Conservation (phyloP, 35 echinoderm and acorn worm genomes). For the Strongylocentrotus purpuratus region DNA sequence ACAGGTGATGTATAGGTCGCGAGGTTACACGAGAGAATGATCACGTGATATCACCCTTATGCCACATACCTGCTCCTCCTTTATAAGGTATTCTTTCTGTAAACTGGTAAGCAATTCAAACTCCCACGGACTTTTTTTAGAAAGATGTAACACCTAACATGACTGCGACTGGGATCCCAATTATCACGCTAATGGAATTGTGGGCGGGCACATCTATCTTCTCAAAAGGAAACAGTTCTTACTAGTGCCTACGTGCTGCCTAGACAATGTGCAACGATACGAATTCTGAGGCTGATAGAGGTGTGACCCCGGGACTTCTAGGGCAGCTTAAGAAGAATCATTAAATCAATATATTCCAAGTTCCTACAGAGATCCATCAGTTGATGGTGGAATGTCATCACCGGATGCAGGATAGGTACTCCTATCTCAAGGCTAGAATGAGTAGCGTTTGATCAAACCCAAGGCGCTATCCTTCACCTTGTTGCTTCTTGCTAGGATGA, state of each 20-base stretch:
- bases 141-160: too few relatives aligned
- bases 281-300: neutral
- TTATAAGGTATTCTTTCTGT: neutral
- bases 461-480: neutral
- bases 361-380: neutral
- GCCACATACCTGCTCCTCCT: neutral
- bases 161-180: neutral
- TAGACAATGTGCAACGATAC: neutral
- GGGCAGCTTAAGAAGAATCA: neutral
- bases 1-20: too few relatives aligned
- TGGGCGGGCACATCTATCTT: neutral
- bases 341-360: neutral
- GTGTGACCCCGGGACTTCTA: neutral
- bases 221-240: neutral
- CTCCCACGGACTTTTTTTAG: neutral
- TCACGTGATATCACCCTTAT: neutral
- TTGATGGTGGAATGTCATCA: neutral
- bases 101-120: neutral
- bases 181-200: neutral
- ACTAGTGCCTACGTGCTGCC: neutral
- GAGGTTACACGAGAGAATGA: neutral
- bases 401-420: neutral
- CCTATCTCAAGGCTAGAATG: neutral
- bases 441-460: neutral
- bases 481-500: neutral